Evolutionary conservation across 2,113 vertebrate species (phyloP).

Genomic region (Marcusenius ussheri): DNA sequence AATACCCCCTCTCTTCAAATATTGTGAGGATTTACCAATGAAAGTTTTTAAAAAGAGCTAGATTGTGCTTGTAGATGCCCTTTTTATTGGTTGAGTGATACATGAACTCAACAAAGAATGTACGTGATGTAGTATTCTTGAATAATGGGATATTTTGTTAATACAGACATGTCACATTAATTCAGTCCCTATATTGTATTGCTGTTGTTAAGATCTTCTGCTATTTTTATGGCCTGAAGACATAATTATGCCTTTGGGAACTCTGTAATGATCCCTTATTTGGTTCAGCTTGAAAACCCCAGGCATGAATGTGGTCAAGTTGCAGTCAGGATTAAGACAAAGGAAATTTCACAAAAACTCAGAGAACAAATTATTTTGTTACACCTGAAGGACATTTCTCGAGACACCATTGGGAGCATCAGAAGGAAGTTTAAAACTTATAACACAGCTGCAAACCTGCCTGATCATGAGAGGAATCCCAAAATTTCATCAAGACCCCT

Average conservation of each 20-base stretch:
- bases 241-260: not conserved
- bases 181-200: not conserved
- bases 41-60: not conserved
- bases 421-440: not conserved
- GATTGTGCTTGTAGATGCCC: not conserved
- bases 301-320: not conserved
- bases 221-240: not conserved
- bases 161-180: not conserved
- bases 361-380: not conserved
- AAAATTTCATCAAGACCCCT: not conserved
- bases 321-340: not conserved
- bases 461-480: not conserved
- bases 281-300: not conserved
- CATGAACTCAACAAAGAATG: not conserved
- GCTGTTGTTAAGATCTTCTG: not conserved
- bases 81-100: not conserved
- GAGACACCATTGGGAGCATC: not conserved
- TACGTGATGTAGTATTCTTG: not conserved
- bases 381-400: not conserved
- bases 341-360: not conserved
- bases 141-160: not conserved
- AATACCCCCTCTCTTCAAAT: not conserved
- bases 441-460: not conserved
- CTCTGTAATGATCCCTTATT: not conserved
- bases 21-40: not conserved